A percentile compares a stretch with the other conserved stretches of the same genome.
Evolutionary conservation across 2,797 vertebrate species (phyloP).

Genomic region (Microctenopoma steveboyesi): DNA sequence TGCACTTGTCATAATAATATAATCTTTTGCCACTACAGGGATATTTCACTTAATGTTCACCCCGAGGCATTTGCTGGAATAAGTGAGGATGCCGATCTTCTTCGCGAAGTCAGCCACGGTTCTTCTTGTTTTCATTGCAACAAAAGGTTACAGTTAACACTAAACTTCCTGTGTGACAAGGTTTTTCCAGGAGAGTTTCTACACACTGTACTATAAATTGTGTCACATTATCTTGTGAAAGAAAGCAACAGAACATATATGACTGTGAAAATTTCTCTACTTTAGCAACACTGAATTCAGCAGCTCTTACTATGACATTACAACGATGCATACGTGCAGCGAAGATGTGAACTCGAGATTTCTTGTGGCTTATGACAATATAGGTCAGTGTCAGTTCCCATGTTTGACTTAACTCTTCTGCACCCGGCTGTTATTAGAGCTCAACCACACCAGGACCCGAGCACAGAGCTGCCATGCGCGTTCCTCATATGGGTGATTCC

Average conservation of each 20-base stretch:
- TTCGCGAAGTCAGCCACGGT: background rate
- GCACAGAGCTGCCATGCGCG: conserved; percentile 1
- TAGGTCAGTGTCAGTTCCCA: conserved; percentile 75
- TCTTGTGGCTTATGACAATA: conserved; percentile 72
- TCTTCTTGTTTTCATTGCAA: background rate
- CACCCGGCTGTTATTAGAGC: conserved; percentile 61
- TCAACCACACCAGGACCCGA: conserved; percentile 24
- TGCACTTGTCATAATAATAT: background rate
- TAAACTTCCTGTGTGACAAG: background rate
- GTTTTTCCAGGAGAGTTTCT: background rate
- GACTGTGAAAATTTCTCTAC: background rate
- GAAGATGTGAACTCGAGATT: conserved; percentile 35
- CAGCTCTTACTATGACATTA: conserved; percentile 23
- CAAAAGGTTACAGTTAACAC: background rate
- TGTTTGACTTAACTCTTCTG: conserved; percentile 59
- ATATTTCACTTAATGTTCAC: background rate
- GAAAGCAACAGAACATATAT: background rate
- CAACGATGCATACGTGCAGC: conserved; percentile 19
- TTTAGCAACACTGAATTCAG: background rate
- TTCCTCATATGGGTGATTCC: conserved; percentile 1
- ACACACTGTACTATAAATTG: no score
- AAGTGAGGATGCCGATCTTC: background rate
- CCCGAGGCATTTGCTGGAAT: no score
- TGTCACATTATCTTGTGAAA: background rate
- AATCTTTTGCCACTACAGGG: background rate